Evolutionary conservation across 1,140 invertebrate genomes (phyloP).

Genomic region (Hypsibius dujardini): DNA sequence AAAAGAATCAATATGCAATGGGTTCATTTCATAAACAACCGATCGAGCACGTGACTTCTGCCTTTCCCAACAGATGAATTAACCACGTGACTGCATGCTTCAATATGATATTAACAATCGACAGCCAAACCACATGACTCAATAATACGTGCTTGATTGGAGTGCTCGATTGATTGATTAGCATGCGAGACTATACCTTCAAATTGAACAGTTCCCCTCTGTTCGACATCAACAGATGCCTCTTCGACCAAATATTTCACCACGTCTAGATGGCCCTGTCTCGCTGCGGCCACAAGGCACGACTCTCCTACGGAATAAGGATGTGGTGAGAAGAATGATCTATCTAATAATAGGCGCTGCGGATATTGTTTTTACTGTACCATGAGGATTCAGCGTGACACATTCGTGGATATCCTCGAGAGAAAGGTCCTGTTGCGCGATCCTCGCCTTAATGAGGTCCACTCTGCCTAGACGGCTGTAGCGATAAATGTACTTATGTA

Average conservation of each 20-base stretch:
- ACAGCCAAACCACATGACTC: too few species aligned
- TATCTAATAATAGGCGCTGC: background rate
- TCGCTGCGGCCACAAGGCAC: background rate
- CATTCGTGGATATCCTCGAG: background rate
- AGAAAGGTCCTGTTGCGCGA: background rate
- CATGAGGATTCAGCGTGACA: constrained; percentile 1
- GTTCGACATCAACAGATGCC: constrained; percentile 74
- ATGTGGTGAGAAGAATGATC: background rate
- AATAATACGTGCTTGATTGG: too few species aligned
- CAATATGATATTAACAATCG: too few species aligned
- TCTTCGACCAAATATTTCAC: constrained; percentile 75
- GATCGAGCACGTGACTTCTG: too few species aligned
- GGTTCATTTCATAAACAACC: too few species aligned
- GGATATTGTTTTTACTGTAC: background rate
- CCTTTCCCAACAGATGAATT: too few species aligned
- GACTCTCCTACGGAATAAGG: background rate
- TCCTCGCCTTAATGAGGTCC: constrained; percentile 1
- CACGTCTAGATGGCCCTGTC: constrained; percentile 58
- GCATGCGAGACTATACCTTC: background rate
- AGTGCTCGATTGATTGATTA: too few species aligned
- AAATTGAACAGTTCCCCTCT: constrained; percentile 56
- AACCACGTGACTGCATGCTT: too few species aligned
- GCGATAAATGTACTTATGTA: constrained; percentile 9
- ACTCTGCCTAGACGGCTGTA: constrained; percentile 12
- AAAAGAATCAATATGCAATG: too few species aligned